These are phyloP conservation scores for Pangasianodon hypophthalmus DNA, from an alignment of 2,113 vertebrate genomes.

Conservation along the genomic window DNA sequence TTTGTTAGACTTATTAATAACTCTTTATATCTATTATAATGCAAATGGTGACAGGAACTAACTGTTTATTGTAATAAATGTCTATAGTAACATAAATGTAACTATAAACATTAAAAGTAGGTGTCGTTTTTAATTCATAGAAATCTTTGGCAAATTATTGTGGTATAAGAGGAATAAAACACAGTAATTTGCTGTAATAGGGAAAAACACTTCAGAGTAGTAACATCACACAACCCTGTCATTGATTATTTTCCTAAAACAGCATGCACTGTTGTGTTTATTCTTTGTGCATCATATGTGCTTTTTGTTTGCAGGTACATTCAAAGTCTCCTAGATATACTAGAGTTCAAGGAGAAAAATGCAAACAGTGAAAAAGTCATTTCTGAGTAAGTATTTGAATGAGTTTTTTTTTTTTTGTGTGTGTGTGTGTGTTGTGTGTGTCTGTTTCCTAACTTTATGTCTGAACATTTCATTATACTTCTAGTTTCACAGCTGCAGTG, in stretches of 20 bases:
- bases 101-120: not conserved
- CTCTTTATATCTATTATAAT: too few relatives aligned
- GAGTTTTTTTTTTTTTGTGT: not conserved
- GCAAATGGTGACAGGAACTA: not conserved
- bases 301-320: constrained; percentile 79
- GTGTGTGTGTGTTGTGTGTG: too few relatives aligned
- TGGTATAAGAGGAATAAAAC: not conserved
- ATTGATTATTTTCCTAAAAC: not conserved
- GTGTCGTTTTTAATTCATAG: not conserved
- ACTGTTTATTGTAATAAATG: not conserved
- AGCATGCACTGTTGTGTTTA: not conserved
- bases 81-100: not conserved
- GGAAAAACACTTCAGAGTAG: not conserved
- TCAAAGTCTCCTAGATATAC: constrained; percentile 91
- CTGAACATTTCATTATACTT: constrained; percentile 4
- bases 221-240: not conserved
- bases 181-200: too few relatives aligned
- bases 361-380: constrained; percentile 80
- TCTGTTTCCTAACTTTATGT: not conserved
- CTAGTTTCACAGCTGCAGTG: constrained; percentile 92
- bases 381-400: constrained; percentile 77
- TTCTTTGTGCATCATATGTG: not conserved
- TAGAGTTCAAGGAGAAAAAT: constrained; percentile 90
- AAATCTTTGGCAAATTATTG: not conserved
- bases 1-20: too few relatives aligned